phyloP scores from a whole-genome alignment of 30 jellyfish, hydroid and myxozoan genomes.

The Cassiopea xamachana region DNA sequence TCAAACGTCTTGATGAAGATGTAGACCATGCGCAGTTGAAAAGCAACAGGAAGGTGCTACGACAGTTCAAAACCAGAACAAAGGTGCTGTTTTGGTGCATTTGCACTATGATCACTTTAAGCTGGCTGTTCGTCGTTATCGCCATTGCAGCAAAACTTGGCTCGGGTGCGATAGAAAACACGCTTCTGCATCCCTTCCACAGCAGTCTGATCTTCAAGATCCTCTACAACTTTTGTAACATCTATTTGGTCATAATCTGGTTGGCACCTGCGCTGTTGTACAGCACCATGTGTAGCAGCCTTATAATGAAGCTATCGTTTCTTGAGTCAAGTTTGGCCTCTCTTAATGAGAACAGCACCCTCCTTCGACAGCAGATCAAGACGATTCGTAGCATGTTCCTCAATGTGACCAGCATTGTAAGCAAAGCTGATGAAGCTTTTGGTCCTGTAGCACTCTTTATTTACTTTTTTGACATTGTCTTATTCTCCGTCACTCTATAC shows the following conservation, averaged over 20 bases:
- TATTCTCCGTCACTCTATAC: conserved; percentile 47
- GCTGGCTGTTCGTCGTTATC: background rate
- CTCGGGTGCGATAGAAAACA: background rate
- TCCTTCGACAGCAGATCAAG: conserved; percentile 11
- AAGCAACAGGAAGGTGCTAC: background rate
- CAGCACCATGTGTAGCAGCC: conserved; percentile 28
- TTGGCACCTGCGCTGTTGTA: conserved; percentile 32
- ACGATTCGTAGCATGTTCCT: conserved; percentile 49
- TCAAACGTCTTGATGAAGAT: conserved; percentile 38
- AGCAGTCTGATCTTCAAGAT: background rate
- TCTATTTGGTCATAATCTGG: conserved; percentile 25
- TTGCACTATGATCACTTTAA: background rate
- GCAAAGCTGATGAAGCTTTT: conserved; percentile 39
- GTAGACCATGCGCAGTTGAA: background rate
- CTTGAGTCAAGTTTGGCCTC: conserved; percentile 12
- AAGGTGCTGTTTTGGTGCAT: background rate
- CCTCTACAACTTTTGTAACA: background rate
- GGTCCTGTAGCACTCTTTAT: conserved; percentile 54
- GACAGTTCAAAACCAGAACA: background rate
- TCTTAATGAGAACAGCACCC: conserved; percentile 6
- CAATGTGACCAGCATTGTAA: conserved; percentile 28
- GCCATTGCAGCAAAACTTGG: conserved; percentile 18
- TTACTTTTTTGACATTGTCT: conserved; percentile 50
- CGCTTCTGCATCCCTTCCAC: conserved; percentile 18
- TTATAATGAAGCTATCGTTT: conserved; percentile 22